phyloP scores from a whole-genome alignment of 2,888 invertebrate genomes.

The Micoletzkya japonica region DNA sequence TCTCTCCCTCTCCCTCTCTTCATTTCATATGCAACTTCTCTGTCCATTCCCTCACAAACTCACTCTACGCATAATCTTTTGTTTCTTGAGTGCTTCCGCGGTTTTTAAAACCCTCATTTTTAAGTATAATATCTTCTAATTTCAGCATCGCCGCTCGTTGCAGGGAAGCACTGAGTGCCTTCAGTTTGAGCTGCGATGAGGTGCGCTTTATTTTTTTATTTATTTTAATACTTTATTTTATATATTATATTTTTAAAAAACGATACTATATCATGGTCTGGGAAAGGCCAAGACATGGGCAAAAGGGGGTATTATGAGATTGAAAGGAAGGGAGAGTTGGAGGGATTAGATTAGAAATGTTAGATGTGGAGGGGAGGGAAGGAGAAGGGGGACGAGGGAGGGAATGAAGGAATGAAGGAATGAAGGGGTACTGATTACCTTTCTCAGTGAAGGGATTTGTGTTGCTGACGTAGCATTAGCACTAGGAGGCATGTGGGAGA shows the following conservation, averaged over 20 bases:
- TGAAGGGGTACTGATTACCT: background rate
- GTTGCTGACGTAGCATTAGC: too few relatives aligned
- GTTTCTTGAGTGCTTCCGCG: too few relatives aligned
- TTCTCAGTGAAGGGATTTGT: too few relatives aligned
- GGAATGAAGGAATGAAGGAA: background rate
- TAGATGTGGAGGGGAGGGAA: background rate
- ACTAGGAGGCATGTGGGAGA: too few relatives aligned
- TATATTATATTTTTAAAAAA: too few relatives aligned
- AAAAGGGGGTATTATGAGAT: background rate
- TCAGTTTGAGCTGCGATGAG: slow-evolving; percentile 61
- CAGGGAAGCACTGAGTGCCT: slow-evolving; percentile 55
- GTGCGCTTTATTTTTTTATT: slow-evolving; percentile 33
- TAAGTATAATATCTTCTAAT: slow-evolving; percentile 16
- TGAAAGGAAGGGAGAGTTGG: background rate
- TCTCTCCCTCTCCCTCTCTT: too few relatives aligned
- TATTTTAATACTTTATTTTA: background rate
- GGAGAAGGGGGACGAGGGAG: background rate
- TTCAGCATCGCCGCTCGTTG: slow-evolving; percentile 58
- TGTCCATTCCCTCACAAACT: too few relatives aligned
- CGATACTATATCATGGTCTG: too few relatives aligned
- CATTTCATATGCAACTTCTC: too few relatives aligned
- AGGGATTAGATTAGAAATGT: too few relatives aligned
- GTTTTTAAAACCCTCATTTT: background rate
- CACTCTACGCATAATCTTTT: too few relatives aligned
- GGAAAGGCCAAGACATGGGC: too few relatives aligned